Evolutionary conservation across 2,113 vertebrate species (phyloP).

Genomic region (Nibea albiflora): DNA sequence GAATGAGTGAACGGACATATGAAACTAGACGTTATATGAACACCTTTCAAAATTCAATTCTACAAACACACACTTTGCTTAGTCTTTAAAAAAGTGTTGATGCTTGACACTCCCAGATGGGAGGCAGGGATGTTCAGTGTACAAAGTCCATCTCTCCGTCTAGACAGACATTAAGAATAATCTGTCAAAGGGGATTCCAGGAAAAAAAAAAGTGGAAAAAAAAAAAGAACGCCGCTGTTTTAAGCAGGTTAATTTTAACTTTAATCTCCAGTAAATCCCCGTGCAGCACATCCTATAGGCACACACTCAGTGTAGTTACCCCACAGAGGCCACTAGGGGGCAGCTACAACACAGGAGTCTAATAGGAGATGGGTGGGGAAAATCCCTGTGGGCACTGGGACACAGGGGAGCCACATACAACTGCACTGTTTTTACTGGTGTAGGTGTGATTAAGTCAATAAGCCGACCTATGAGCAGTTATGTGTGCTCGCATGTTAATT

Average conservation of each 20-base stretch:
- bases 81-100: neutral
- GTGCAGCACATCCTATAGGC: conserved; percentile 17
- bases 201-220: neutral
- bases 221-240: conserved; percentile 53
- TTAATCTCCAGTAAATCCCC: conserved; percentile 78
- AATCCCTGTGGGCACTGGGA: conserved; percentile 1
- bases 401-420: conserved; percentile 7
- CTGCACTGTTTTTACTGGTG: neutral
- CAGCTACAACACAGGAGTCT: conserved; percentile 41
- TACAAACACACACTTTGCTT: neutral
- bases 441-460: neutral
- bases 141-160: conserved; percentile 36
- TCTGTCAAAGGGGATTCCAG: conserved; percentile 42
- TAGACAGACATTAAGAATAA: conserved; percentile 64
- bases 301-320: conserved; percentile 37
- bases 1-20: neutral
- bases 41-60: neutral
- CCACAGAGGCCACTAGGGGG: conserved; percentile 73
- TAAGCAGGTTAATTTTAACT: conserved; percentile 78
- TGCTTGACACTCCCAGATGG: neutral
- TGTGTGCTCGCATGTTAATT: neutral
- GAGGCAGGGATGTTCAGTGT: neutral
- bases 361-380: neutral
- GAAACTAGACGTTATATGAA: neutral
- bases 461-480: conserved; percentile 3